phyloP scores from a whole-genome alignment of 1,140 invertebrate genomes.

The Pemphigus obesinymphae region DNA sequence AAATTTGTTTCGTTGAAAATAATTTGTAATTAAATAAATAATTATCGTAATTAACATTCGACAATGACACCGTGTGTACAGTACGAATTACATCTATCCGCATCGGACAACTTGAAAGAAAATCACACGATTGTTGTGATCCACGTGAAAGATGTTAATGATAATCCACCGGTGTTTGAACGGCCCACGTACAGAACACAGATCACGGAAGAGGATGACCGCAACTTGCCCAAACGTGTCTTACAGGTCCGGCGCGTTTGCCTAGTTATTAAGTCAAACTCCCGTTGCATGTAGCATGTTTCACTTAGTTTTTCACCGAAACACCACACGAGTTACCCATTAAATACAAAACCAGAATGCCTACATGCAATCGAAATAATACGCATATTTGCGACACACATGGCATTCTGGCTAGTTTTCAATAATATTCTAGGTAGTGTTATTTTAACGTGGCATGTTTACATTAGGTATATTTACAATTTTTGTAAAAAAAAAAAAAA shows the following conservation, averaged over 20 bases:
- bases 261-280: not conserved
- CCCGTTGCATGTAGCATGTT: conserved; percentile 45
- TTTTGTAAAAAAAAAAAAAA: not conserved
- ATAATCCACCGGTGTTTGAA: conserved; percentile 83
- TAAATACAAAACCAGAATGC: too few species aligned
- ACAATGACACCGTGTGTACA: conserved; percentile 51
- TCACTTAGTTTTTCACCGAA: too few species aligned
- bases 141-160: conserved; percentile 92
- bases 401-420: too few species aligned
- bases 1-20: too few species aligned
- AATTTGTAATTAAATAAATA: too few species aligned
- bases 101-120: conserved; percentile 92
- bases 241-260: conserved; percentile 66
- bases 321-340: too few species aligned
- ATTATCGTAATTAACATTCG: too few species aligned
- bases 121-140: conserved; percentile 94
- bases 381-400: too few species aligned
- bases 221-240: conserved; percentile 87
- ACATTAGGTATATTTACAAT: not conserved
- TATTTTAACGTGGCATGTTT: not conserved
- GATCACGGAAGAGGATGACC: conserved; percentile 92
- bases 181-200: conserved; percentile 89
- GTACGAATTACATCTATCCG: conserved; percentile 88
- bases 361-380: too few species aligned
- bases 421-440: not conserved